These are phyloP conservation scores for Latheticus oryzae DNA, from an alignment of 2,888 invertebrate species.

Conservation along the genomic window DNA sequence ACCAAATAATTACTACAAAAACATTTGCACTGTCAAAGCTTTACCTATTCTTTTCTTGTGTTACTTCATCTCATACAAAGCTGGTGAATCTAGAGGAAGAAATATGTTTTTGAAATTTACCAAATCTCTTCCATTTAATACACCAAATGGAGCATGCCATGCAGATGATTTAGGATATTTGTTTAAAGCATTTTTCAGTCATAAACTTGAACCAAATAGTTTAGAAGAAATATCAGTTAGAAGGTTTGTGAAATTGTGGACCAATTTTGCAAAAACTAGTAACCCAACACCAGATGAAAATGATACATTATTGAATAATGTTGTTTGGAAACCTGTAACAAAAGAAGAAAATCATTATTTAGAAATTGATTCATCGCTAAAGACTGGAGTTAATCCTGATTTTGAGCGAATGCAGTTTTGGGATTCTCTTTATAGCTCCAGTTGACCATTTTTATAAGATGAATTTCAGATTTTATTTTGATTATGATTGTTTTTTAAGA, in stretches of 20 bases:
- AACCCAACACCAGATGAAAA: slow-evolving; percentile 52
- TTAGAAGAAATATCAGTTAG: slow-evolving; percentile 54
- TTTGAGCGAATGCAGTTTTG: slow-evolving; percentile 57
- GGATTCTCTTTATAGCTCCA: slow-evolving; percentile 54
- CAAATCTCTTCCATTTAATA: slow-evolving; percentile 40
- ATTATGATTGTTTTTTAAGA: background rate
- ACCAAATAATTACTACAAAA: slow-evolving; percentile 54
- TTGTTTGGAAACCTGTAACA: slow-evolving; percentile 54
- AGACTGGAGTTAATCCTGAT: slow-evolving; percentile 52
- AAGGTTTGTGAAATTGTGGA: slow-evolving; percentile 59
- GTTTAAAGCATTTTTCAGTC: slow-evolving; percentile 52
- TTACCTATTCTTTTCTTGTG: slow-evolving; percentile 44
- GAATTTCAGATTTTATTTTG: slow-evolving; percentile 1
- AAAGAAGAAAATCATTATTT: slow-evolving; percentile 51
- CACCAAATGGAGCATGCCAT: slow-evolving; percentile 55
- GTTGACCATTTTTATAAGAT: slow-evolving; percentile 19
- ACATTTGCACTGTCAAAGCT: slow-evolving; percentile 48
- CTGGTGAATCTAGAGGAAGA: slow-evolving; percentile 44
- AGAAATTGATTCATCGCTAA: slow-evolving; percentile 55
- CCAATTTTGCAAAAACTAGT: slow-evolving; percentile 58
- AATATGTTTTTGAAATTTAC: slow-evolving; percentile 42
- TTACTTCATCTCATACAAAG: slow-evolving; percentile 49
- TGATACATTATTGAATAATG: slow-evolving; percentile 49
- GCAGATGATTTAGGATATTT: slow-evolving; percentile 59
- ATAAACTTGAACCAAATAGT: slow-evolving; percentile 42